Evolutionary conservation across 2,797 vertebrate species (phyloP), one percentile per base, ranked within the genome.

Genomic region (Urocyon cinereoargenteus): DNA sequence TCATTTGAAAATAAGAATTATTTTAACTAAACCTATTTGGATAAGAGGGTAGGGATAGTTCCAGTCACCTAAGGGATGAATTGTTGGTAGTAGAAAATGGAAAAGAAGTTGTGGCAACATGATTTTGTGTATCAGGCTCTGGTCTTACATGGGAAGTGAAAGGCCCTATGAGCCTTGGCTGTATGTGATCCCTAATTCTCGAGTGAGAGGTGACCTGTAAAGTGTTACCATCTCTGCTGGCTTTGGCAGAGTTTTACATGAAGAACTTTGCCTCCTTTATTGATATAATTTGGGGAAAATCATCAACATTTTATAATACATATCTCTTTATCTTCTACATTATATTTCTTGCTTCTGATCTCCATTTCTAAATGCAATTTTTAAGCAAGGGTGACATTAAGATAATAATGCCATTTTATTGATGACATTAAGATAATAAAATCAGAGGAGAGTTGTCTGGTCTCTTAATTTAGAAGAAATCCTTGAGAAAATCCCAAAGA

Each of bases 401-500:
- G 28, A 61, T 68, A 36, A 53, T 85, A 57, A 86, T 45, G 40
- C 3, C 40, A 45, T 45, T 45, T 45, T 45, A 45, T 45, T 45
- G 40, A 45, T 94, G 21, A 61, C 36, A 51, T 34, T 31, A 31
- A 51, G 28, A 61, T 68, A 36, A 53, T 85, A 57, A 86, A 73
- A 91, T 83, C 55, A 45, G 82, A 93, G 11, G 28, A n/a, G 36
- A 78, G 6, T 90, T 85, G 40, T 70, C 66, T 82, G 12, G 34
- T 19, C 64, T 92, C 53, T 95, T 90, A 53, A 78, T 90, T 87
- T 87, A 88, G 59, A 88, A 87, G 53, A 90, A 87, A 68, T 3
- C 22, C 15, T 70, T 70, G 53, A 90, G 61, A 95, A 94, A 91
- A 78, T 89, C 31, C 26, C 75, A 51, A 61, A 90, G 40, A 18